Base-by-base conservation (phyloP, 2,797 vertebrate species). In the Sternotherus odoratus region DNA sequence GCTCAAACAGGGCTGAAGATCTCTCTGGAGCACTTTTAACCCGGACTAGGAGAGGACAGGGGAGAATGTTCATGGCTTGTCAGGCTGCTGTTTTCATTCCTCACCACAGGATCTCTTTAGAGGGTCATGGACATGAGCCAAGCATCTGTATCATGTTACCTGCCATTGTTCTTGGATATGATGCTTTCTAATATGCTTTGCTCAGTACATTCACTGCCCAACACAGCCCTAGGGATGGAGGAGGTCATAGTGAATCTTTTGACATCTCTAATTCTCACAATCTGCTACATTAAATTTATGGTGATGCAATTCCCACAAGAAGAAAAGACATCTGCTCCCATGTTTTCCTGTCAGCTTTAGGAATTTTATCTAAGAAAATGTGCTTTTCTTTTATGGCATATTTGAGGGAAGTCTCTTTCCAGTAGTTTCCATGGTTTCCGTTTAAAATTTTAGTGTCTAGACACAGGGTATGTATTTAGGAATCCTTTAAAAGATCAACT, bases 361-460 rank as follows among this genome's bases (percentile, higher is more conserved):
- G 50, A 90, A 94, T 5, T 78, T 63, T 86, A 0, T 36, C 6
- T 85, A 23, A 72, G 79, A 81, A 80, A 87, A 79, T 9, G 2
- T 2, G 5, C 24, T 82, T 9, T 26, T 85, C 0, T 93, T 86
- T 90, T 85, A 23, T 21, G 30, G 8, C 4, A 30, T 93, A 57
- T 1, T 63, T 78, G 49, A 82, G 3, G 89, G 63, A 82, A 78
- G 19, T 82, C 90, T 39, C n/a, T 69, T 39, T 85, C 60, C 75
- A 74, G 48, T 51, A 77, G 69, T 94, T 96, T 93, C 78, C 84
- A 83, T 89, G 56, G 39, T 94, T 96, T 90, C 81, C 75, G 3
- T 30, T 92, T 90, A 56, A 86, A 94, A 91, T 12, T 12, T n/a
- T 82, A 51, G 19, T 50, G 15, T 43, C 39, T 80, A 56, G 53